Conservation (phyloP, 2,113 vertebrate species). For the Labrus mixtus region DNA sequence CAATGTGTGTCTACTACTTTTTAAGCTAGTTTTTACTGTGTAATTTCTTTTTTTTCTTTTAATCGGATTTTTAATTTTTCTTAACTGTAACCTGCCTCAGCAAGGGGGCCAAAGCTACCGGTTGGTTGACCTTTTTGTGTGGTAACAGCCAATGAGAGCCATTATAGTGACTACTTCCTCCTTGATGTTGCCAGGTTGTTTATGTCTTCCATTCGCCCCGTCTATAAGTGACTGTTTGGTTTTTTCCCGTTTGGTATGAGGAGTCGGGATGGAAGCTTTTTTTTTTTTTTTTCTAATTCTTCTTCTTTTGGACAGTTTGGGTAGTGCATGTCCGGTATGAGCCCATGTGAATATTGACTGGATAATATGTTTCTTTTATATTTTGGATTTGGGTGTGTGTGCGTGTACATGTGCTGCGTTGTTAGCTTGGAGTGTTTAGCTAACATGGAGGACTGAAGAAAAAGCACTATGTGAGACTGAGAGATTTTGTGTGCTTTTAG, state of each 20-base stretch:
- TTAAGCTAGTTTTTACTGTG: constrained; percentile 65
- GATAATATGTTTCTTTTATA: constrained; percentile 53
- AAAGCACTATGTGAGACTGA: constrained; percentile 19
- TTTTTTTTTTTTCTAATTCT: neutral
- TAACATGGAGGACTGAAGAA: constrained; percentile 6
- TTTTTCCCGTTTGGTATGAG: constrained; percentile 30
- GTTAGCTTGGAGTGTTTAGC: constrained; percentile 2
- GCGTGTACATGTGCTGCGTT: constrained; percentile 9
- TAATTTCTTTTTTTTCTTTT: constrained; percentile 40
- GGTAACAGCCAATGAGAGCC: constrained; percentile 53
- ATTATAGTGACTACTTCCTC: constrained; percentile 57
- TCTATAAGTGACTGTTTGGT: constrained; percentile 33
- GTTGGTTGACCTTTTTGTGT: constrained; percentile 40
- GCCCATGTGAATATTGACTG: constrained; percentile 53
- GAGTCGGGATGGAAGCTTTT: constrained; percentile 26
- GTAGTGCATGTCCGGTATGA: constrained; percentile 68
- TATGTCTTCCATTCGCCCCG: constrained; percentile 77
- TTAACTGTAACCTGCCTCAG: constrained; percentile 61
- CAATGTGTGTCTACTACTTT: constrained; percentile 72
- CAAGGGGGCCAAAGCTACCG: constrained; percentile 37
- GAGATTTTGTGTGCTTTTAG: neutral
- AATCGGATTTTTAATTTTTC: constrained; percentile 50
- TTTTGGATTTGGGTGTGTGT: constrained; percentile 24
- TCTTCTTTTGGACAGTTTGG: constrained; percentile 43
- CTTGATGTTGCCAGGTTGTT: constrained; percentile 69